These are phyloP conservation scores for Taenaris catops DNA, from an alignment of 2,888 invertebrate genomes.

Conservation along the genomic window DNA sequence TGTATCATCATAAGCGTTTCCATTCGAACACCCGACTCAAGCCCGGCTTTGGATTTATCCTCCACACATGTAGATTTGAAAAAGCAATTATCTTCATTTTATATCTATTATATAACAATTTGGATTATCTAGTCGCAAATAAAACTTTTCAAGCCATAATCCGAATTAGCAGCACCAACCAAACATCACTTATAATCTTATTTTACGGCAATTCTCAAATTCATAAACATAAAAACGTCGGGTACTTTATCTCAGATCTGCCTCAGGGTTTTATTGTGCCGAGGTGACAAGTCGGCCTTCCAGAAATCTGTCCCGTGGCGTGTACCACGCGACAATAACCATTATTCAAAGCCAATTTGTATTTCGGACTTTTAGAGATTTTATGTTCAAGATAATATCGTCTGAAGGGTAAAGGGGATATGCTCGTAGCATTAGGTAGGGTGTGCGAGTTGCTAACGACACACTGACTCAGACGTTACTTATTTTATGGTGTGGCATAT, in stretches of 20 bases:
- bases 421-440: no score
- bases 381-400: conserved; percentile 6
- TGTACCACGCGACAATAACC: conserved; percentile 18
- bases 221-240: conserved; percentile 30
- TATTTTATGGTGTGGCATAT: no score
- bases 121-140: neutral
- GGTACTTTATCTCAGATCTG: conserved; percentile 27
- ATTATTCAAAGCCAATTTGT: conserved; percentile 26
- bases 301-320: conserved; percentile 31
- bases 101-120: neutral
- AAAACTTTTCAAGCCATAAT: conserved; percentile 1
- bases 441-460: no score
- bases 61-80: no score
- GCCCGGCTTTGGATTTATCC: no score
- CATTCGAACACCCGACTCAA: no score
- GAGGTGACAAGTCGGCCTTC: conserved; percentile 32
- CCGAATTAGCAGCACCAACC: conserved; percentile 5
- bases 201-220: conserved; percentile 40
- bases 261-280: conserved; percentile 28
- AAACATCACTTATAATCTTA: conserved; percentile 31
- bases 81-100: no score
- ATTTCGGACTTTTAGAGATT: conserved; percentile 18
- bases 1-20: no score
- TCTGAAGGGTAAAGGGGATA: conserved; percentile 5
- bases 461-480: no score